These are phyloP conservation scores for Amazona ochrocephala DNA, from an alignment of 2,797 vertebrate genomes.

Conservation along the genomic window DNA sequence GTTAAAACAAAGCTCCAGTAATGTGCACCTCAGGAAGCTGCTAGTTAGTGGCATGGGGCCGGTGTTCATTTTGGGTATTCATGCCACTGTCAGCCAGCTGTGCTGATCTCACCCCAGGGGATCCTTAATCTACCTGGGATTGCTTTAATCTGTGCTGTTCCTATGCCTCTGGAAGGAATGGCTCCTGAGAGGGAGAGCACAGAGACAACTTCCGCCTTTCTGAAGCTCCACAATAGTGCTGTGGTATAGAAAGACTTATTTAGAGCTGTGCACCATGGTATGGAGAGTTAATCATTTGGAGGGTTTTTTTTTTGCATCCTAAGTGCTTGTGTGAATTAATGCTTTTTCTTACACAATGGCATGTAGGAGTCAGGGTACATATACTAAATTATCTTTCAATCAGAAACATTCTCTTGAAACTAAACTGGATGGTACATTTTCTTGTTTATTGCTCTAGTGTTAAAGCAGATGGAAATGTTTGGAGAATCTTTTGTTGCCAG, in stretches of 20 bases:
- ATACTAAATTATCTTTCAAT: not conserved
- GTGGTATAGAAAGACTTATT: not conserved
- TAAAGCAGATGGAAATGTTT: constrained; percentile 24
- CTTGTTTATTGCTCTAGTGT: not conserved
- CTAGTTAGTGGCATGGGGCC: not conserved
- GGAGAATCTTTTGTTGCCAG: not conserved
- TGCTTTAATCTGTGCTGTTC: not conserved
- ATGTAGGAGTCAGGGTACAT: not conserved
- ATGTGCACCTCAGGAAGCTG: not conserved
- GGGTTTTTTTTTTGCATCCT: not conserved
- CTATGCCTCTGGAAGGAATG: not conserved
- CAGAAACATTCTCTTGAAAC: not conserved
- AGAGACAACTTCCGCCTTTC: not conserved
- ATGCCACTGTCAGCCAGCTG: not conserved
- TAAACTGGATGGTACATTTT: not conserved
- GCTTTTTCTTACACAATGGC: not conserved
- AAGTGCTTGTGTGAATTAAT: not conserved
- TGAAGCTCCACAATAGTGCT: not conserved
- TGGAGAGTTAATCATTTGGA: not conserved
- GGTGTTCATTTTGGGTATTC: not conserved
- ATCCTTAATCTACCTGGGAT: not conserved
- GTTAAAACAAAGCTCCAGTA: not conserved
- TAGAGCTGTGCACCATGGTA: not conserved
- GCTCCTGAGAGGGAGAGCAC: not conserved
- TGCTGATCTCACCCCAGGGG: not conserved